These are phyloP conservation scores for Macroglossus sobrinus DNA, from an alignment of 2,113 vertebrate species.

Conservation along the genomic window DNA sequence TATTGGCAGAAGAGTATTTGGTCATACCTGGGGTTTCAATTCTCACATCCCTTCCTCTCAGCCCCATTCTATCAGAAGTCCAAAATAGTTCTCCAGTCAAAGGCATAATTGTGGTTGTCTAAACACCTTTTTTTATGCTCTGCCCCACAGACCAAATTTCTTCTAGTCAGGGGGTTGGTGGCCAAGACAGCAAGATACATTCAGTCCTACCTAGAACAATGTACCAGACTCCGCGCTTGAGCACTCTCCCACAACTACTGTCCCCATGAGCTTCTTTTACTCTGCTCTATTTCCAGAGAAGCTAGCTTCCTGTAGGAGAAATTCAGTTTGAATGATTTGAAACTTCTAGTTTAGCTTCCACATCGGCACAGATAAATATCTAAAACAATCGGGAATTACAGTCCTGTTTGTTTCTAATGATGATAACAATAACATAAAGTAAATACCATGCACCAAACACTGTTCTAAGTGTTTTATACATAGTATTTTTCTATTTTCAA, in stretches of 20 bases:
- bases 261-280: not conserved
- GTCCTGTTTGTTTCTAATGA: not conserved
- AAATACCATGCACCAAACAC: not conserved
- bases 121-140: not conserved
- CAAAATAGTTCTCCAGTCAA: not conserved
- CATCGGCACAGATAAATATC: not conserved
- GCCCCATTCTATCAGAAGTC: not conserved
- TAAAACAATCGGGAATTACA: not conserved
- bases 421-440: not conserved
- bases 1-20: slow-evolving; percentile 14
- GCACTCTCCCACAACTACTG: not conserved
- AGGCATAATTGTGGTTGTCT: not conserved
- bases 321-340: not conserved
- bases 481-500: not conserved
- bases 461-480: not conserved
- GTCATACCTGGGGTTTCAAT: not conserved
- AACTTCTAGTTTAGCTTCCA: not conserved
- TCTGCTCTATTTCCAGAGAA: not conserved
- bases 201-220: not conserved
- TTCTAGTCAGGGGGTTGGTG: not conserved
- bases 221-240: not conserved
- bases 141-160: not conserved
- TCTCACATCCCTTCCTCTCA: not conserved
- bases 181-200: not conserved
- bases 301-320: not conserved